phyloP scores from a whole-genome alignment of 2,888 invertebrate species.

The Aspidapion aeneum region DNA sequence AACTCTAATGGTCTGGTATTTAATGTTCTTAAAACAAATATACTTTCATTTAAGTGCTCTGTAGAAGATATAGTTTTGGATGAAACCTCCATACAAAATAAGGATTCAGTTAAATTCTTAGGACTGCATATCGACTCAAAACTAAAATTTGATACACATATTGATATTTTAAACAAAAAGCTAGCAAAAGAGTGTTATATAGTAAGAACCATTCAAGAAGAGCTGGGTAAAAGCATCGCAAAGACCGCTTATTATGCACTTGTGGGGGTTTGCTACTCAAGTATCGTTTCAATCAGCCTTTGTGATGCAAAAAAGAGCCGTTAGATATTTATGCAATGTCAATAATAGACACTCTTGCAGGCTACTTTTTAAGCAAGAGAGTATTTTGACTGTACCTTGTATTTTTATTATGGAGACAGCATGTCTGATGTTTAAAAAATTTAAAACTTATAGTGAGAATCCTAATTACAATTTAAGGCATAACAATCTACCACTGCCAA shows the following conservation, averaged over 20 bases:
- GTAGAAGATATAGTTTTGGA: background rate
- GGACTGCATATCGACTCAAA: background rate
- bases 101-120: background rate
- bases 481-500: too few relatives aligned
- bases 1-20: background rate
- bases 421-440: background rate
- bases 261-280: background rate
- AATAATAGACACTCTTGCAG: background rate
- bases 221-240: too few relatives aligned
- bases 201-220: too few relatives aligned
- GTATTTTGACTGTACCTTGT: background rate
- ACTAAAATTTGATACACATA: background rate
- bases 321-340: background rate
- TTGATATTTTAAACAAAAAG: background rate
- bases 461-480: too few relatives aligned
- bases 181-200: too few relatives aligned
- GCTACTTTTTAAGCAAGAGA: background rate
- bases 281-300: background rate
- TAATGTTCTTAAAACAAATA: background rate
- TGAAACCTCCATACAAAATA: background rate
- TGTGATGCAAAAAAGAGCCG: background rate
- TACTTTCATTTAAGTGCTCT: background rate
- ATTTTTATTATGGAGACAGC: background rate
- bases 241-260: background rate
- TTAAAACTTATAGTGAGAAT: too few relatives aligned